Evolutionary conservation across 2,888 invertebrate genomes (phyloP).

Genomic region (Sturmia bella): DNA sequence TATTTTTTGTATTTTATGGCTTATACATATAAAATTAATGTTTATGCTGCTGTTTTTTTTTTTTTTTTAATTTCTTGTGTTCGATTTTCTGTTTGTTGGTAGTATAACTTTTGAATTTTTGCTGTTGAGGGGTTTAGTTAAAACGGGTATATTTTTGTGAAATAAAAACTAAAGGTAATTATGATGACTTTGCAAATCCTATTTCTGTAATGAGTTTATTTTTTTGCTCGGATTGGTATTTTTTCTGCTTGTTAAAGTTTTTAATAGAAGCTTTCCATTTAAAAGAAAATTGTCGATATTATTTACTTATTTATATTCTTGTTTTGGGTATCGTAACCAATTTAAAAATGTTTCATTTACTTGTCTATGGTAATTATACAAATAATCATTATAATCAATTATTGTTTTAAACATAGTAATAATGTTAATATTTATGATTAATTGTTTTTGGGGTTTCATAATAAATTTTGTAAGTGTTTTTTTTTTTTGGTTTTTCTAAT

Average conservation of each 20-base stretch:
- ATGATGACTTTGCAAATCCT: constrained; percentile 46
- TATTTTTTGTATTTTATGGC: constrained; percentile 57
- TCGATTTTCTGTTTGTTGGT: constrained; percentile 37
- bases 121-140: neutral
- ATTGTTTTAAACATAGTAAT: constrained; percentile 56
- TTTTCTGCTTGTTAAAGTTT: constrained; percentile 67
- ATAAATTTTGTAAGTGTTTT: constrained; percentile 60
- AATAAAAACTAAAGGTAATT: constrained; percentile 52
- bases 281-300: constrained; percentile 73
- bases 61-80: constrained; percentile 44
- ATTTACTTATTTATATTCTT: constrained; percentile 68
- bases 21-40: constrained; percentile 65
- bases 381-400: constrained; percentile 42
- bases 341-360: constrained; percentile 70
- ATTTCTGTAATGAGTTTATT: constrained; percentile 45
- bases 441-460: constrained; percentile 27
- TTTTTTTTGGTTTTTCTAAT: constrained; percentile 38
- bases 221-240: constrained; percentile 45
- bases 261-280: constrained; percentile 77
- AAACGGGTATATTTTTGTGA: constrained; percentile 26
- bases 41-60: constrained; percentile 44
- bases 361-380: constrained; percentile 68
- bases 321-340: constrained; percentile 63
- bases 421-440: constrained; percentile 60
- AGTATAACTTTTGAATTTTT: constrained; percentile 20